Percentiles rank a stretch among this genome's conserved stretches.
Conservation (phyloP, 2,797 vertebrate genomes). For the Lycodopsis pacificus region DNA sequence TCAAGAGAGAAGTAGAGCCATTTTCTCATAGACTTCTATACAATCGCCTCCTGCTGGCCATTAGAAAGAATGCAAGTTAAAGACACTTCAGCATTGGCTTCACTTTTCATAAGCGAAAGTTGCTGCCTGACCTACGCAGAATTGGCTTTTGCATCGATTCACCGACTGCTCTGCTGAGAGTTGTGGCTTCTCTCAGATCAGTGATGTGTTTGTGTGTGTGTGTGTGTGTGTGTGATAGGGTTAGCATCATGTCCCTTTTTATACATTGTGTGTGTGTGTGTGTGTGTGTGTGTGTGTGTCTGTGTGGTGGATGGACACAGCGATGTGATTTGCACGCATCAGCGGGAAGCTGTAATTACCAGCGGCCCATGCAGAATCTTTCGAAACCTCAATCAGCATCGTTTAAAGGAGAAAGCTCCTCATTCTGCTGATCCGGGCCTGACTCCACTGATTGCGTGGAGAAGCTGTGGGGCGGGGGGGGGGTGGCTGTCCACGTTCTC, state of each 20-base stretch:
- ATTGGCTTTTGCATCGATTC: slow-evolving; percentile 38
- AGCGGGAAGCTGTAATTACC: slow-evolving; percentile 78
- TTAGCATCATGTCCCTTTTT: slow-evolving; percentile 30
- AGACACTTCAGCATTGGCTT: too few relatives aligned
- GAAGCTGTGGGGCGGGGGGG: slow-evolving; percentile 21
- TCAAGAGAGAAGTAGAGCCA: not conserved
- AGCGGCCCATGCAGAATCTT: slow-evolving; percentile 66
- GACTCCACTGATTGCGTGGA: slow-evolving; percentile 58
- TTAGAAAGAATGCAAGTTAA: too few relatives aligned
- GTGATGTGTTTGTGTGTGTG: not conserved
- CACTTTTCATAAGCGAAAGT: too few relatives aligned
- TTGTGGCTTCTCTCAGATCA: slow-evolving; percentile 50
- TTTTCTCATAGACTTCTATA: not conserved
- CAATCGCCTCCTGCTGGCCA: not conserved
- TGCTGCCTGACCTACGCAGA: slow-evolving; percentile 1
- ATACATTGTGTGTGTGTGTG: slow-evolving; percentile 20
- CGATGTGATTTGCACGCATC: slow-evolving; percentile 75
- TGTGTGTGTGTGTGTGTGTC: not conserved
- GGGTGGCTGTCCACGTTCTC: slow-evolving; percentile 59
- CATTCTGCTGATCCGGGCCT: slow-evolving; percentile 72
- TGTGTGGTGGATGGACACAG: slow-evolving; percentile 56
- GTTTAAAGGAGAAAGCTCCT: slow-evolving; percentile 44
- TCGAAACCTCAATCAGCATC: slow-evolving; percentile 50
- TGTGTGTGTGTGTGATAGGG: slow-evolving; percentile 9
- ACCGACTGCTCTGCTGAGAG: slow-evolving; percentile 18